Base-by-base conservation (phyloP, 2,888 invertebrate species). In the Fabriciana adippe region DNA sequence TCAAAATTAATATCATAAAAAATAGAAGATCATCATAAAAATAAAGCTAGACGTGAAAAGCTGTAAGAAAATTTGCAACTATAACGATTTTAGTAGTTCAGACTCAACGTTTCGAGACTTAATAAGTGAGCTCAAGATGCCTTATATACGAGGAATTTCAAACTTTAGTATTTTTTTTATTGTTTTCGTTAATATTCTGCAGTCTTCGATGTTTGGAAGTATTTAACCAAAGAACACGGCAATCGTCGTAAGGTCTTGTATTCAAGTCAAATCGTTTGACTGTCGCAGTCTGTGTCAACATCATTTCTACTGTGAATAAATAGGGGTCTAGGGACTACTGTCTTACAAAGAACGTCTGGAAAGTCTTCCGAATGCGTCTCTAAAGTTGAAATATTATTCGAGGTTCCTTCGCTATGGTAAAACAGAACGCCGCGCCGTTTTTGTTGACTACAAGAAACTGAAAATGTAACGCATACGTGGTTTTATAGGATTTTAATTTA, bases 261-360 rank as follows among this genome's bases (percentile, higher is more conserved):
- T 61, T 61, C 61, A 61, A 61, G 61, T 61, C 45, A 61, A 66
- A 60, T 55, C 54, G 66, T 61, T 66, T 66, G 69, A 55, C 61
- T 62, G 67, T 69, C 67, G 63, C 54, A 18, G 62, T 55, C 65
- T 67, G 67, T 63, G 71, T 69, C 69, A 67, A 69, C 69, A 69
- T 69, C 64, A 72, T 69, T 71, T 69, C 56, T 56, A 64, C 69
- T 55, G 66, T 47, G 71, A 65, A 66, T 63, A 69, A 72, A 67
- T 72, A 67, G 51, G 69, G 69, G 67, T 65, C 60, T 64, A 60
- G 66, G 67, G 69, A 64, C 68, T 69, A 62, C 66, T 66, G 61
- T 69, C 67, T 68, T 65, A 67, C 67, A 69, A 69, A 69, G 65
- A 64, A 55, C 55, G 69, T 72, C 67, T 69, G 71, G 55, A 59